A percentile compares a stretch with the other conserved stretches of the same genome.
Conservation (phyloP, 2,113 vertebrate species). For the Oryzias javanicus region DNA sequence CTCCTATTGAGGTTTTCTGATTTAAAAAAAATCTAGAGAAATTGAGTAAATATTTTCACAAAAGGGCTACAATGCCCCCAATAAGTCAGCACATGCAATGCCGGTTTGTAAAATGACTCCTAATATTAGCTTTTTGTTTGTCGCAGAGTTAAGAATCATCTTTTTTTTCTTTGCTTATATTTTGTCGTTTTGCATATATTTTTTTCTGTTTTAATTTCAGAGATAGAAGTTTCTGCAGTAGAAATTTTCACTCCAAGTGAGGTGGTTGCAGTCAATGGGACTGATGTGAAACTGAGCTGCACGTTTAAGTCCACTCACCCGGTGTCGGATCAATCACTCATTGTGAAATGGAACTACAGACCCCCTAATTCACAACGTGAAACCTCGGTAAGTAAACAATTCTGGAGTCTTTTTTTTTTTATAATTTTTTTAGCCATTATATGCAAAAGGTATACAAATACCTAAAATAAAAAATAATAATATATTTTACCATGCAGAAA, state of each 20-base stretch:
- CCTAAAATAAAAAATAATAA: too few species aligned
- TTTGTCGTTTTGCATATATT: not conserved
- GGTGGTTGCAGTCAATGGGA: constrained; percentile 86
- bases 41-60: too few species aligned
- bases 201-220: constrained; percentile 55
- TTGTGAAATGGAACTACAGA: constrained; percentile 85
- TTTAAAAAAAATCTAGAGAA: too few species aligned
- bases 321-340: constrained; percentile 59
- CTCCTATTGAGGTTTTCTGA: too few species aligned
- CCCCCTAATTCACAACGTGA: constrained; percentile 64
- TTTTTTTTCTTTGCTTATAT: not conserved
- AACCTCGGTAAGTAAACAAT: constrained; percentile 78
- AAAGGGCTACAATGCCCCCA: too few species aligned
- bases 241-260: constrained; percentile 76
- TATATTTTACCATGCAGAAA: too few species aligned
- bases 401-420: not conserved
- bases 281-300: constrained; percentile 84
- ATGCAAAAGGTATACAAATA: too few species aligned
- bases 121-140: too few species aligned
- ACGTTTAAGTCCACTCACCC: constrained; percentile 82
- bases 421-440: not conserved
- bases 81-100: too few species aligned
- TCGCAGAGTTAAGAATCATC: too few species aligned
- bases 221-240: constrained; percentile 68
- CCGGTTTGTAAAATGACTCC: too few species aligned